Base-by-base conservation (phyloP, 2,888 invertebrate species). In the Aelia acuminata region DNA sequence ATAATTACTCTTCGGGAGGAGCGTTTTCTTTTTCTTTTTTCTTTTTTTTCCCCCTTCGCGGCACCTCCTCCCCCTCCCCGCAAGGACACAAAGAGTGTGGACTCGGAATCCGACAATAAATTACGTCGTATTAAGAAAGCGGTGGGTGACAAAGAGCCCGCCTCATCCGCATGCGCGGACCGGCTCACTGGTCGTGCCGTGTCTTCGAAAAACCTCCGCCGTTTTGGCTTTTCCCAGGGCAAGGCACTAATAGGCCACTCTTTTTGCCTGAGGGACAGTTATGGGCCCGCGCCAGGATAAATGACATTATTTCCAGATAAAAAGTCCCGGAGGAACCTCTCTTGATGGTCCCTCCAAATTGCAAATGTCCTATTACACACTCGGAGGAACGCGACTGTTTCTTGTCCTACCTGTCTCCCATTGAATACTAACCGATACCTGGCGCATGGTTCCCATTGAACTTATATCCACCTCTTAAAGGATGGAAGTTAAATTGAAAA, bases 281-380 rank as follows among this genome's bases (percentile, higher is more conserved):
- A 87, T 87, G 70, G 85, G 70, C 87, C 47, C 47, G 35, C 47
- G 20, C 87, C 31, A 75, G 57, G 87, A 87, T 87, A 70, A 87
- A 87, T 87, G 87, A 70, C 87, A 87, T 87, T 87, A 87, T 87
- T 87, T 87, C 75, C 43, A 53, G 50, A 84, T 47, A 84, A 84
- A 84, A 84, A 84, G 49, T 49, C 31, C 48, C 26, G 48, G 20
- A 11, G 48, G 1, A n/a, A 11, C 31, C 84, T 84, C 35, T 84
- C 35, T 39, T 39, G 80, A 47, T 80, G 43, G 43, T 47, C 43
- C 80, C 43, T 47, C 80, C 43, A 80, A 80, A 80, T 80, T 80
- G 39, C 80, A 80, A 80, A 80, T 80, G 43, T 80, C n/a, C 39
- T n/a, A 80, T 80, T 80, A 80, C 80, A 47, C 43, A 47, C 80